Conservation (phyloP, 1,140 invertebrate genomes). For the Drosophila aff. region DNA sequence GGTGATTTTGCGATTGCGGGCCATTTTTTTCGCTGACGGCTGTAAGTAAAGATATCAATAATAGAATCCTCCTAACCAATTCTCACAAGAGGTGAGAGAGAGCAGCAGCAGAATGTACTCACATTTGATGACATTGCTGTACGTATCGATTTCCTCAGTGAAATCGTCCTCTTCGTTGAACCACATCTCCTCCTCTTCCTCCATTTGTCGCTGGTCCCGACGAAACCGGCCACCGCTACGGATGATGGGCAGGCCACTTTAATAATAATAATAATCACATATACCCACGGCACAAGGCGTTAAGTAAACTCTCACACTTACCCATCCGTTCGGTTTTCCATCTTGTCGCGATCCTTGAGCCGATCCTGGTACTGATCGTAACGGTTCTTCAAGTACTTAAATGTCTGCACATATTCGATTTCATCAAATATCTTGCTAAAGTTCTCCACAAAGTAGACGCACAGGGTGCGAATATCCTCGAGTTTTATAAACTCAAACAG, state of each 20-base stretch:
- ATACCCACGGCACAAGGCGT: slow-evolving; percentile 56
- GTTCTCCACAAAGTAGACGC: slow-evolving; percentile 97
- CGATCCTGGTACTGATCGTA: slow-evolving; percentile 98
- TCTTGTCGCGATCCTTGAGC: slow-evolving; percentile 93
- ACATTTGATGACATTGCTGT: slow-evolving; percentile 86
- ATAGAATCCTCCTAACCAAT: not conserved
- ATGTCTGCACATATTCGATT: slow-evolving; percentile 98
- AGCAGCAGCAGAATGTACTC: slow-evolving; percentile 11
- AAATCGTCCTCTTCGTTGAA: slow-evolving; percentile 98
- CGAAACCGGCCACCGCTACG: slow-evolving; percentile 93
- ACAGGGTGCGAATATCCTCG: slow-evolving; percentile 98
- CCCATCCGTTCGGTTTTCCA: slow-evolving; percentile 87
- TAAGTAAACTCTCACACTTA: slow-evolving; percentile 80
- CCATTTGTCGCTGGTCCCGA: slow-evolving; percentile 95
- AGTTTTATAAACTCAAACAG: slow-evolving; percentile 99
- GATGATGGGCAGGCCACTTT: slow-evolving; percentile 88
- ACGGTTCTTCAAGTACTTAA: slow-evolving; percentile 94
- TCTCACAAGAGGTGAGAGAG: not conserved
- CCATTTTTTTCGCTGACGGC: slow-evolving; percentile 83
- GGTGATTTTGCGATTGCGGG: slow-evolving; percentile 68
- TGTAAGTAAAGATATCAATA: slow-evolving; percentile 20
- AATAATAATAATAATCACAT: slow-evolving; percentile 56
- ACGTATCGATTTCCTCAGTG: slow-evolving; percentile 89
- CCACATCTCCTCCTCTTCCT: slow-evolving; percentile 99
- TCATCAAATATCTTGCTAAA: slow-evolving; percentile 97